Base-by-base conservation (phyloP, 2,797 vertebrate genomes). In the Bradypodion ventrale region DNA sequence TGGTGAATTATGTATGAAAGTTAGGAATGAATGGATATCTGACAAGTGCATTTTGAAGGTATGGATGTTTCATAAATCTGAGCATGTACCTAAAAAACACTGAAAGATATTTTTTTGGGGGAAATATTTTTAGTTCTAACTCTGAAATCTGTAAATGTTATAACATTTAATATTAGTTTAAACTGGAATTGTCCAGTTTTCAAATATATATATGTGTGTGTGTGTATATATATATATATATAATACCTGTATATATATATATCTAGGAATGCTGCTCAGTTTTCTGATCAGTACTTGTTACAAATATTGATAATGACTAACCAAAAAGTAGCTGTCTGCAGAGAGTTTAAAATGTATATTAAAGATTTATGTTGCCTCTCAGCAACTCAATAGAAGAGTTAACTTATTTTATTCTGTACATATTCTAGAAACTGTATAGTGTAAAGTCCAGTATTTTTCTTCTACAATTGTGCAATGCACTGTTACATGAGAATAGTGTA, bases 351-450 rank as follows among this genome's bases (percentile, higher is more conserved):
- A 95, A 94, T 97, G 97, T 96, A 96, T 96, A 96, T 95, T 96
- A 96, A 95, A 96, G 94, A 93, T 94, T 92, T 95, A 95, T 96
- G 97, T 97, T 98, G 97, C 96, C 97, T 93, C 96, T 96, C 97
- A 96, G 97, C 97, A 96, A 95, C 95, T 97, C 96, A 95, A 94
- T 97, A 98, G 97, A 95, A 96, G 96, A 96, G 96, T 95, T 99
- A 99, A 99, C 97, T 99, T 99, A 99, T 99, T 99, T 98, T 99
- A 99, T 97, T 98, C 97, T 98, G 97, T 99, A 99, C 97, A 99
- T 98, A 99, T 98, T 99, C 97, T 98, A 99, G 97, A 98, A 96
- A 94, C 90, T 98, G 97, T 99, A 98, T 97, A 99, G 98, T 97
- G 97, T 97, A 97, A 98, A 99, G 97, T 70, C 95, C 96, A 98